Base-by-base conservation (phyloP, 35 echinoderm and acorn worm species). In the Apostichopus parvimensis region DNA sequence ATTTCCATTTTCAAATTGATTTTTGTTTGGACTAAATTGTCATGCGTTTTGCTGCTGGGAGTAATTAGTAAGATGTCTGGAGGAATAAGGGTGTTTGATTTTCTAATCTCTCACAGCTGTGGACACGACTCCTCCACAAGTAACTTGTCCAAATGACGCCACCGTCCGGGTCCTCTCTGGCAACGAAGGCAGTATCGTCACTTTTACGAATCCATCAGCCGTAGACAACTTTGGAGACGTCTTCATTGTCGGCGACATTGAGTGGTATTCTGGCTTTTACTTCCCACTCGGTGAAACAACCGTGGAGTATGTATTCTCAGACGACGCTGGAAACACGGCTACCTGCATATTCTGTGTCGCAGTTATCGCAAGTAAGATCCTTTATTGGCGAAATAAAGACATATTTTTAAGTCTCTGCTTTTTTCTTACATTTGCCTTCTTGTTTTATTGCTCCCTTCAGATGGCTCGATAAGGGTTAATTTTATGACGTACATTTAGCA, bases 311-410 rank as follows among this genome's bases (percentile, higher is more conserved):
- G 68, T 54, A 6, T 87, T 66, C 58, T 34, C 25, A 28, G 85
- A 87, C 18, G 85, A 26, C 6, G 57, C 28, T 60, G 85, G 85
- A 57, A 87, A 87, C 18, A 65, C 12, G 10, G 85, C 85, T 14
- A 72, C 85, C 4, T 87, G 85, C 14, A 25, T 22, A 25, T 87
- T 87, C 59, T 26, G 24, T 52, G 85, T 87, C 0, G 52, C 25
- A 6, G 20, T 87, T 12, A 15, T 8, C 4, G 13, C 18, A n/a
- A 15, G 80, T 82, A 57, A 45, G 28, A 34, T 25, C 24, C 24
- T 25, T 25, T 25, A 25, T 25, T 25, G 24, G 24, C 24, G 24
- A 25, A 25, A 25, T 25, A 25, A 25, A 25, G 24, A 25, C 24
- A 25, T 25, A 25, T 25, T 0, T 25, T 25, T 25, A 25, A 25